Evolutionary conservation across 1,140 invertebrate genomes (phyloP).

Genomic region (Penaeus vannamei): DNA sequence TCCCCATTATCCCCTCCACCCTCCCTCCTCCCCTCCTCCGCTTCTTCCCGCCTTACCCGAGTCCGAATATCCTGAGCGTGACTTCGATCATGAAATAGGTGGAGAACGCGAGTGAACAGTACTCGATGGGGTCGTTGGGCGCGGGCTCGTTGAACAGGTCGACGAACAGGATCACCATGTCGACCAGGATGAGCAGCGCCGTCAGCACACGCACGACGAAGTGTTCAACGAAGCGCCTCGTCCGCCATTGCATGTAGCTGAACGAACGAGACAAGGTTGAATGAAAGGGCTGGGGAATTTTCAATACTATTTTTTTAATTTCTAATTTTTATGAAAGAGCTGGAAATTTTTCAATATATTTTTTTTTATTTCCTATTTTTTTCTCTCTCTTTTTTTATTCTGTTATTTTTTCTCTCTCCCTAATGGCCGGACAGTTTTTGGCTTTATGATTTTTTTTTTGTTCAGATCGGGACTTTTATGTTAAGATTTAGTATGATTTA

Average conservation of each 20-base stretch:
- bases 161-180: constrained; percentile 55
- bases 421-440: no score
- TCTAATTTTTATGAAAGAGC: no score
- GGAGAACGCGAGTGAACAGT: constrained; percentile 71
- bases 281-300: not conserved
- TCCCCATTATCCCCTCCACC: no score
- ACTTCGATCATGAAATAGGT: constrained; percentile 73
- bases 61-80: constrained; percentile 70
- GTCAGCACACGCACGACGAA: constrained; percentile 53
- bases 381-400: no score
- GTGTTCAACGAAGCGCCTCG: constrained; percentile 55
- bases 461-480: no score
- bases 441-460: no score
- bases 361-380: no score
- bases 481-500: no score
- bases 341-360: no score
- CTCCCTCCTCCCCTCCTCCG: no score
- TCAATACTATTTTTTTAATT: no score
- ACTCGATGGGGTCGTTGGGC: constrained; percentile 48
- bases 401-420: no score
- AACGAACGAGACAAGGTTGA: not conserved
- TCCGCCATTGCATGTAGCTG: constrained; percentile 59
- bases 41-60: constrained; percentile 23
- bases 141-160: constrained; percentile 50
- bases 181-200: constrained; percentile 44